Conservation (phyloP, 2,888 invertebrate genomes). For the Molorchus minor region DNA sequence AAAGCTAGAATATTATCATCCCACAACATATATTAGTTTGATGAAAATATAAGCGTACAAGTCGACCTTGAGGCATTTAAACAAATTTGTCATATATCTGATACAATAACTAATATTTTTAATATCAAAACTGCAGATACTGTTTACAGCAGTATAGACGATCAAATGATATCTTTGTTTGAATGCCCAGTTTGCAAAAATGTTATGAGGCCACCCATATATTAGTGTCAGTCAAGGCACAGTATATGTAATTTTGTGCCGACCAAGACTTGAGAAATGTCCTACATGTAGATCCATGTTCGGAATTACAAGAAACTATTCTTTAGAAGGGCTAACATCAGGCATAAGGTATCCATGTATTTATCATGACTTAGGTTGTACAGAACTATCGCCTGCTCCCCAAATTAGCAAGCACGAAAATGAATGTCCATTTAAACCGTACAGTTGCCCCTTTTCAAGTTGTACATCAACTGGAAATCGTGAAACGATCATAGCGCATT, state of each 20-base stretch:
- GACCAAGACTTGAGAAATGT: conserved; percentile 52
- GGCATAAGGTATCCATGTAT: conserved; percentile 53
- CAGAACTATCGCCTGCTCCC: conserved; percentile 42
- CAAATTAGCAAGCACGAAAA: conserved; percentile 50
- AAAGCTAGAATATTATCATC: conserved; percentile 48
- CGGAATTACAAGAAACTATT: conserved; percentile 55
- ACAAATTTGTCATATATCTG: conserved; percentile 46
- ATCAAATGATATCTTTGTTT: conserved; percentile 52
- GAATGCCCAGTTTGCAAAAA: conserved; percentile 57
- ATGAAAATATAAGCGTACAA: conserved; percentile 42
- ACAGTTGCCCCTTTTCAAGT: conserved; percentile 49
- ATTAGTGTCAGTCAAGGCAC: conserved; percentile 55
- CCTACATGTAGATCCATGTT: conserved; percentile 54
- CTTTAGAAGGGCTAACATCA: conserved; percentile 53
- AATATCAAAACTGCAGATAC: conserved; percentile 43
- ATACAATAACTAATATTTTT: conserved; percentile 45
- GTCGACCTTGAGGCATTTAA: conserved; percentile 51
- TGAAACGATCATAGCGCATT: conserved; percentile 40
- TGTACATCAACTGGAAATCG: conserved; percentile 46
- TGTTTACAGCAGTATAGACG: conserved; percentile 44
- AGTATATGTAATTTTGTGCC: conserved; percentile 54
- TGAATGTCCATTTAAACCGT: conserved; percentile 49
- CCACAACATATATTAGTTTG: conserved; percentile 41
- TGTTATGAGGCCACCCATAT: conserved; percentile 57
- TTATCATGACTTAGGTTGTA: conserved; percentile 53